Base-by-base conservation (phyloP, 2,797 vertebrate species). In the Ptychadena robeensis region DNA sequence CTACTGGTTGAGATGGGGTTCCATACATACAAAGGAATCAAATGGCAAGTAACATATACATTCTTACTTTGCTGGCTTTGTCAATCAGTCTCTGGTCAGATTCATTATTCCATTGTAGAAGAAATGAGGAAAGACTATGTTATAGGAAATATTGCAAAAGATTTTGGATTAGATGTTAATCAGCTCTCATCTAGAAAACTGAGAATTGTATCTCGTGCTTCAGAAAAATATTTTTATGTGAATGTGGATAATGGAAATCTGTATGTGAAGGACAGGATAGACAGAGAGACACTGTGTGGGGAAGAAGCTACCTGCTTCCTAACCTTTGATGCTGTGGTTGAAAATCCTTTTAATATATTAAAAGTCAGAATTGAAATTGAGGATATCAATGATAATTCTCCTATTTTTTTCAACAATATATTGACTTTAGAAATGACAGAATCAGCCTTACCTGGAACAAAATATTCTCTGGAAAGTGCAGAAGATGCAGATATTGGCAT, bases 281-380 rank as follows among this genome's bases (percentile, higher is more conserved):
- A 95, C 91, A 88, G 94, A 85, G 93, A 94, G 65, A 89, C 73
- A 83, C 86, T 95, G 69, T 95, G 94, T 89, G 91, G 89, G 82
- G 91, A 89, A 44, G 92, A 93, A 86, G 59, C 57, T 0, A 91
- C 93, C 15, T 95, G 94, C 75, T 94, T 94, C 73, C 88, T 95
- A 69, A 95, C 94, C 85, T 93, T 94, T 91, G 93, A 94, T 0
- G 86, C 78, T 0, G 86, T 30, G 2, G 37, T 92, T 0, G 87
- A 90, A 76, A 88, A 89, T 4, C 69, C 73, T 0, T 37, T 86
- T 0, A 44, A 90, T 0, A 86, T 91, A 6, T 90, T 91, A 66
- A 85, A 88, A 2, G 86, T 91, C 2, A 88, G 90, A 64, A 32
- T 91, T 15, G 81, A 87, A 34, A 83, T 88, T 32, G 14, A 65